Base-by-base conservation (phyloP, 2,797 vertebrate genomes). In the Tapirus indicus region DNA sequence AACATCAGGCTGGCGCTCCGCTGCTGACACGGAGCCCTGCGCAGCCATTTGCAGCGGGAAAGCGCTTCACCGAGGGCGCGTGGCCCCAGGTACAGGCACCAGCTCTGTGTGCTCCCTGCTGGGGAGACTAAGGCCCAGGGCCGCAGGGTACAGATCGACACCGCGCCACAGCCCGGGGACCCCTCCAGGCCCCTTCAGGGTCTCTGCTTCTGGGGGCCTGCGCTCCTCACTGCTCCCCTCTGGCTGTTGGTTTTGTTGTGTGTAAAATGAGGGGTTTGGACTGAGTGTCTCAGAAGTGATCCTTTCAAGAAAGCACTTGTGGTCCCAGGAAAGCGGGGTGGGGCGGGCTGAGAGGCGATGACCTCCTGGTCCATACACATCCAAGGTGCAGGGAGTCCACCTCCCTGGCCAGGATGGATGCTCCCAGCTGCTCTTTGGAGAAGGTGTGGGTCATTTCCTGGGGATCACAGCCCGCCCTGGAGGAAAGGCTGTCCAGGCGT, bases 81-180 rank as follows among this genome's bases (percentile, higher is more conserved):
- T 38, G 41, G 6, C 23, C 10, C 9, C 23, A 2, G 41, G 58
- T 0, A 0, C 10, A 1, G 1, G 13, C 10, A 2, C 25, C 7
- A 12, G 72, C n/a, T 27, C 41, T 47, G 12, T 0, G 7, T 21
- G 32, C 52, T 32, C 38, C 10, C 18, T 9, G 2, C 2, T 14
- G 14, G 20, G 82, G 49, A 23, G 32, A 4, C 4, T 2, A 20
- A 14, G 0, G 1, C 2, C 21, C n/a, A 0, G 0, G 14, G 32
- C 58, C 20, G 0, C 21, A 4, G n/a, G 38, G n/a, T 9, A 5
- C 16, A 52, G 38, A 14, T 6, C 6, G 58, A 3, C 1, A 0
- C 3, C 32, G 38, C 29, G 0, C 11, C 35, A 9, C 25, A 23
- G n/a, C 11, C 4, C 0, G 0, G 71, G 7, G 7, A 14, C 20